Percentiles rank a stretch among this genome's conserved stretches.
These are phyloP conservation scores for Sesia apiformis DNA, from an alignment of 2,888 invertebrate species.

Conservation along the genomic window DNA sequence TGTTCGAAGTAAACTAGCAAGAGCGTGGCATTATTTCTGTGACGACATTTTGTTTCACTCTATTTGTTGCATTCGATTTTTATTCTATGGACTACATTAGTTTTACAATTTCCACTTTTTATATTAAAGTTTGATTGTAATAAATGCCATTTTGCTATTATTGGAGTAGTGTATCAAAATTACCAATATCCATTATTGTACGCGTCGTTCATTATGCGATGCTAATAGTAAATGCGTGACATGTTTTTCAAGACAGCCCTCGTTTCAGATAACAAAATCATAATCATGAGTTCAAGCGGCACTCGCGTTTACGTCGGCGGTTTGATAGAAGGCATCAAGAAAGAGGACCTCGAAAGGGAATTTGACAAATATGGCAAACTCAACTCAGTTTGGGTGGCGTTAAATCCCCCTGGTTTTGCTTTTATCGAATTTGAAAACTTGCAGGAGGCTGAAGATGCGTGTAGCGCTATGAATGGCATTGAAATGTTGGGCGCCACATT, in stretches of 20 bases:
- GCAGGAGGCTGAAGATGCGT: conserved; percentile 92
- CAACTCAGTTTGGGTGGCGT: conserved; percentile 94
- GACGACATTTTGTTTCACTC: conserved; percentile 69
- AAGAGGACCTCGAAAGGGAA: conserved; percentile 92
- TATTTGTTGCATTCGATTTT: not conserved
- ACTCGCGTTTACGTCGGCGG: conserved; percentile 94
- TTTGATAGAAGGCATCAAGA: conserved; percentile 90
- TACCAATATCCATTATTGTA: not conserved
- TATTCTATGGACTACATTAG: no score
- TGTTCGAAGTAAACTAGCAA: not conserved
- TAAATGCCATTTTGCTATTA: no score
- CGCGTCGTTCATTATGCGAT: not conserved
- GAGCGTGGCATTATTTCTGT: conserved; percentile 59
- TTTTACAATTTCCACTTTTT: no score
- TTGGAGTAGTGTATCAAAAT: no score
- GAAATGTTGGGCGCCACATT: conserved; percentile 91
- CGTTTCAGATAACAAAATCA: conserved; percentile 17
- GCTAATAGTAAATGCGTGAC: not conserved
- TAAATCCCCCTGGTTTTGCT: conserved; percentile 95
- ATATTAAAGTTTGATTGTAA: no score
- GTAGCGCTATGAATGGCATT: conserved; percentile 90
- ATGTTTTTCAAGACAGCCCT: conserved; percentile 1
- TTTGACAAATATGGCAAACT: conserved; percentile 94
- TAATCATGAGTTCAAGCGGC: conserved; percentile 53
- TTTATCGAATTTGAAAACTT: conserved; percentile 94